A percentile compares a stretch with the other conserved stretches of the same genome.
phyloP scores from a whole-genome alignment of 2,888 invertebrate genomes.

The Brachynemurus nebulosus region DNA sequence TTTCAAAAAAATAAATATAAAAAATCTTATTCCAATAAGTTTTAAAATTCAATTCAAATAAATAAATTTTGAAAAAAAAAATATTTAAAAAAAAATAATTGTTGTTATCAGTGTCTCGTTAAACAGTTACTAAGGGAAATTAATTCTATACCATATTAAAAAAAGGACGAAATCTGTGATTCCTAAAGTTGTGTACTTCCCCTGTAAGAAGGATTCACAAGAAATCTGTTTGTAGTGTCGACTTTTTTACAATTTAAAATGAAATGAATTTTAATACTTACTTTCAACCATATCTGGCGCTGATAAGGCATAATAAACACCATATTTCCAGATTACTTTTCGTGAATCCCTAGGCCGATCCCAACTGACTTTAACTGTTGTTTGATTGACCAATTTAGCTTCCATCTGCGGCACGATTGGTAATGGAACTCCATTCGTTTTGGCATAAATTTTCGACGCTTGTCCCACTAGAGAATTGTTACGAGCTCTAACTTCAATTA shows the following conservation, averaged over 20 bases:
- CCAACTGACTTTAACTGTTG: conserved; percentile 54
- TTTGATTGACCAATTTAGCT: conserved; percentile 38
- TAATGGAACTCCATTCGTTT: conserved; percentile 29
- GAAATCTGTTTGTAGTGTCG: too few species aligned
- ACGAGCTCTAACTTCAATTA: conserved; percentile 46
- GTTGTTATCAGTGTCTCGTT: too few species aligned
- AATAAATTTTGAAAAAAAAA: too few species aligned
- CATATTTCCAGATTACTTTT: conserved; percentile 49
- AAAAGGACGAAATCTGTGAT: too few species aligned
- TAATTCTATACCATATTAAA: too few species aligned
- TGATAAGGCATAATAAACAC: conserved; percentile 52
- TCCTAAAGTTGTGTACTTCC: too few species aligned
- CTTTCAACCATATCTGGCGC: conserved; percentile 44
- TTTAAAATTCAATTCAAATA: too few species aligned
- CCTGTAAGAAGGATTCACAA: too few species aligned
- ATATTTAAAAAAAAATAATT: too few species aligned
- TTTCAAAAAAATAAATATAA: too few species aligned
- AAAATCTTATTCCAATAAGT: too few species aligned
- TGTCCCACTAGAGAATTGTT: conserved; percentile 43
- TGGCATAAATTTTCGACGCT: conserved; percentile 32
- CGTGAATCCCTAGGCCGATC: conserved; percentile 40
- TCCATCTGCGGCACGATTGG: conserved; percentile 36
- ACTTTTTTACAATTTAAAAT: not conserved
- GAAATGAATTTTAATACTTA: conserved; percentile 26
- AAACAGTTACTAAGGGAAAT: too few species aligned